phyloP scores from a whole-genome alignment of 2,888 invertebrate species.

The Isoperla grammatica region DNA sequence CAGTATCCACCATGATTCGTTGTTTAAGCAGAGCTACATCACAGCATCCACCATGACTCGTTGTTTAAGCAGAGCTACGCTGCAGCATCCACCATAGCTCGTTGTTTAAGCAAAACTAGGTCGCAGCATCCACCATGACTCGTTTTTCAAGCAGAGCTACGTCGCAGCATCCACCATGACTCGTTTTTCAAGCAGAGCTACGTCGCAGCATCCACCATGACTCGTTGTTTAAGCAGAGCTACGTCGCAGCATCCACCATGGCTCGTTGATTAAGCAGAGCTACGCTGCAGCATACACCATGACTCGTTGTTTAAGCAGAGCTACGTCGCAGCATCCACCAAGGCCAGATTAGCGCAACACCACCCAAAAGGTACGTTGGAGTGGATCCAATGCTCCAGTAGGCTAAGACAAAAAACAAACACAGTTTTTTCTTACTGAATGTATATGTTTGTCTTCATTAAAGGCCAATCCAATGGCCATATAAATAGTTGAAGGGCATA shows the following conservation, averaged over 20 bases:
- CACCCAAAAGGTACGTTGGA: slow-evolving; percentile 75
- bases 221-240: slow-evolving; percentile 26
- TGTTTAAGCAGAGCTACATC: slow-evolving; percentile 13
- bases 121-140: slow-evolving; percentile 52
- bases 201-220: slow-evolving; percentile 48
- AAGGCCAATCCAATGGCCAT: background rate
- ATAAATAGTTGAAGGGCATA: too few species aligned
- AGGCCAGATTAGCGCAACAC: slow-evolving; percentile 68
- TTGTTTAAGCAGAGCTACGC: slow-evolving; percentile 11
- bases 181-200: slow-evolving; percentile 43
- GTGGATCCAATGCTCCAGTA: slow-evolving; percentile 90
- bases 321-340: slow-evolving; percentile 36
- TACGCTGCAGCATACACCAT: slow-evolving; percentile 37
- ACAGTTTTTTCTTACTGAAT: too few species aligned
- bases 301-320: background rate
- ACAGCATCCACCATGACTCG: slow-evolving; percentile 48
- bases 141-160: slow-evolving; percentile 39
- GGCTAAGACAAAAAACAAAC: slow-evolving; percentile 53
- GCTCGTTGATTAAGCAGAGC: slow-evolving; percentile 40
- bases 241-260: slow-evolving; percentile 43
- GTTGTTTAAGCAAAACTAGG: slow-evolving; percentile 9
- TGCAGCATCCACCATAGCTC: slow-evolving; percentile 49
- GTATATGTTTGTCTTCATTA: background rate
- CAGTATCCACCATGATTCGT: slow-evolving; percentile 37
- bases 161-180: slow-evolving; percentile 49